Percentiles rank a stretch among this genome's conserved stretches.
phyloP scores from a whole-genome alignment of 1,140 invertebrate species.

The Drosophila pseudoobscura region DNA sequence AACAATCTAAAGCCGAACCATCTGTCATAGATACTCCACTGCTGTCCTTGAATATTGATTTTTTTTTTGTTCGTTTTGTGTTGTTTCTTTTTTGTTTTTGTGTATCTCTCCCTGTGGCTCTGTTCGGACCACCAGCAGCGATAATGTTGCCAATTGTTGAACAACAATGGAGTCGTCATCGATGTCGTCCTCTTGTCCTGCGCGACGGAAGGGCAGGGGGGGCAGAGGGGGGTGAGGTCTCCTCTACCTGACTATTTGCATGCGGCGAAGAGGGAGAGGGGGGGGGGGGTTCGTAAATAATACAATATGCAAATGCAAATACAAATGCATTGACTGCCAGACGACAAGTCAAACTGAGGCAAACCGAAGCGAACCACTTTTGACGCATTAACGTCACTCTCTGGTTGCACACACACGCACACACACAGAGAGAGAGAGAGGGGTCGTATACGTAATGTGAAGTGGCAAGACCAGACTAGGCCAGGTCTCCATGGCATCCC shows the following conservation, averaged over 20 bases:
- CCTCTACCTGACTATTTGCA: conserved; percentile 70
- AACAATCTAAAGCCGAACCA: conserved; percentile 57
- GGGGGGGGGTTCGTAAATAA: conserved; percentile 64
- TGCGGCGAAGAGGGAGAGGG: background rate
- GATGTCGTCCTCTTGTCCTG: conserved; percentile 18
- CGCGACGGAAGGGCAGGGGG: background rate
- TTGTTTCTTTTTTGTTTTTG: background rate
- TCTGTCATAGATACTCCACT: conserved; percentile 78
- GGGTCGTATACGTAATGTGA: conserved; percentile 46
- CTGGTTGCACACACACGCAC: conserved; percentile 43
- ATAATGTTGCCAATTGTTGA: conserved; percentile 59
- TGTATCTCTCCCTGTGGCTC: conserved; percentile 9
- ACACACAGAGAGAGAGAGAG: conserved; percentile 1
- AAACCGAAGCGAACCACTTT: conserved; percentile 69
- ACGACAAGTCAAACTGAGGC: conserved; percentile 49
- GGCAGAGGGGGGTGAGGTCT: too few species aligned
- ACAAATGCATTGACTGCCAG: conserved; percentile 55
- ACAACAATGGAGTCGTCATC: conserved; percentile 59
- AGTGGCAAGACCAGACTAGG: conserved; percentile 2
- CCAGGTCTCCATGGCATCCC: background rate
- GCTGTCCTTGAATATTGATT: conserved; percentile 42
- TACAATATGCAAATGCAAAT: conserved; percentile 74
- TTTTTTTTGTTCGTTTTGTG: conserved; percentile 14
- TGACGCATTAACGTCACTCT: conserved; percentile 79
- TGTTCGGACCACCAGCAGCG: conserved; percentile 19